Conservation (phyloP, 2,113 vertebrate genomes). For the Sinocyclocheilus maitianheensis region DNA sequence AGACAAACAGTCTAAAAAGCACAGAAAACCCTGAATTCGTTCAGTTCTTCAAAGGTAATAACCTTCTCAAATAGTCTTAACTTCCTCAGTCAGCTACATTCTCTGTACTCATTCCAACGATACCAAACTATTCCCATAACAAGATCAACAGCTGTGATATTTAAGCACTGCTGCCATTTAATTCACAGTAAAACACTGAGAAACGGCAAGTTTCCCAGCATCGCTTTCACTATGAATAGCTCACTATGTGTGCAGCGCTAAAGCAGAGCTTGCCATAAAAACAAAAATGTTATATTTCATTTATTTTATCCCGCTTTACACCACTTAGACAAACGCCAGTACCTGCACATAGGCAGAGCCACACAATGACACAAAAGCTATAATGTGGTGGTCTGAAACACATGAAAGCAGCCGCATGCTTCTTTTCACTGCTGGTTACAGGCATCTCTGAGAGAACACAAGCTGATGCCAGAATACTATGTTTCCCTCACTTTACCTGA, state of each 20-base stretch:
- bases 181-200: not conserved
- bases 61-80: not conserved
- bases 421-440: conserved; percentile 16
- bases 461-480: not conserved
- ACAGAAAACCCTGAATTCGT: not conserved
- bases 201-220: not conserved
- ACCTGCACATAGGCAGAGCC: not conserved
- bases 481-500: not conserved
- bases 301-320: not conserved
- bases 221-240: not conserved
- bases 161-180: conserved; percentile 5
- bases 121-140: not conserved
- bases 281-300: not conserved
- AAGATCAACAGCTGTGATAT: conserved; percentile 1
- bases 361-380: not conserved
- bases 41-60: not conserved
- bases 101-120: not conserved
- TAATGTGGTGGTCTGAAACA: not conserved
- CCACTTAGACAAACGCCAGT: not conserved
- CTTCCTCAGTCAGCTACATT: not conserved
- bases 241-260: not conserved
- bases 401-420: conserved; percentile 48
- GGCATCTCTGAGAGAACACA: not conserved
- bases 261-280: not conserved
- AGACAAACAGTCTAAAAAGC: not conserved